Evolutionary conservation across 2,113 vertebrate species (phyloP).

Genomic region (Rhineura floridana): DNA sequence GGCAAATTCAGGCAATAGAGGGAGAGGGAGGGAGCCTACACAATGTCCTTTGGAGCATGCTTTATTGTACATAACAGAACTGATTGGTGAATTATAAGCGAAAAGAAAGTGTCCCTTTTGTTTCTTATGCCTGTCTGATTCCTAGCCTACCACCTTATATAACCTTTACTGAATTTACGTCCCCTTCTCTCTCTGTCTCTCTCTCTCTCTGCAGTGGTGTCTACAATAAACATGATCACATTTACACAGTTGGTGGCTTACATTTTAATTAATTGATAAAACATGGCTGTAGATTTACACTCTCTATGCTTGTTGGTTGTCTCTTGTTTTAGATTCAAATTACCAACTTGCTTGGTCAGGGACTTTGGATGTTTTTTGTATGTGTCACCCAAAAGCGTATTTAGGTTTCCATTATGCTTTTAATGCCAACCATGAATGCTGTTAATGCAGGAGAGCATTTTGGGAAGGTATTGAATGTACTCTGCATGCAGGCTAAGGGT

Average conservation of each 20-base stretch:
- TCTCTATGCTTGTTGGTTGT: not conserved
- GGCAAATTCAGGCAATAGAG: not conserved
- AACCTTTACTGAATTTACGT: not conserved
- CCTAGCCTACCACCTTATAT: not conserved
- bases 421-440: not conserved
- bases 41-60: not conserved
- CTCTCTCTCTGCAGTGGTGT: not conserved
- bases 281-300: not conserved
- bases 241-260: not conserved
- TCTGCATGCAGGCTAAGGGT: too few species aligned
- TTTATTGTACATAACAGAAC: not conserved
- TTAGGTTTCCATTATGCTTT: not conserved
- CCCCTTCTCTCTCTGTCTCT: too few species aligned
- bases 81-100: not conserved
- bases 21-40: not conserved
- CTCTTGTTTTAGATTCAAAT: not conserved
- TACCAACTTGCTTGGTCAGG: not conserved
- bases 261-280: not conserved
- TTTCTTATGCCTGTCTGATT: not conserved
- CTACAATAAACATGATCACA: not conserved
- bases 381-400: not conserved
- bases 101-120: not conserved
- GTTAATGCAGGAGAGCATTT: not conserved
- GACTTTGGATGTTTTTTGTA: not conserved
- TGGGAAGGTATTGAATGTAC: not conserved